Evolutionary conservation across 2,113 vertebrate species (phyloP).

Genomic region (Edolisoma coerulescens): DNA sequence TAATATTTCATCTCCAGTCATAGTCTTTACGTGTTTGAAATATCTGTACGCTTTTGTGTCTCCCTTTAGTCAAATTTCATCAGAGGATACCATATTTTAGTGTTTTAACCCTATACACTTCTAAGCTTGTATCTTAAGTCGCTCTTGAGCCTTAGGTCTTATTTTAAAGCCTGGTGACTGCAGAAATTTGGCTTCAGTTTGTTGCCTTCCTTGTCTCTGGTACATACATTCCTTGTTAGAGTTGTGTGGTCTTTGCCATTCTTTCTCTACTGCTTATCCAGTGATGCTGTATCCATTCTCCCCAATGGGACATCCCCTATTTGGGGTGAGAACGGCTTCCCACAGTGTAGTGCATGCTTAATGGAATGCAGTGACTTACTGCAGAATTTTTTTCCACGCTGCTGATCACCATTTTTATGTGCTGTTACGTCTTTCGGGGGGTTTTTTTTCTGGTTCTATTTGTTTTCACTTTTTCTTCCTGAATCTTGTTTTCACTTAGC

Average conservation of each 20-base stretch:
- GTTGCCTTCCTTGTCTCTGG: background rate
- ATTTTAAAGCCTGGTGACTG: background rate
- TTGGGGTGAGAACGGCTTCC: background rate
- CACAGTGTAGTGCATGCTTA: fast-evolving
- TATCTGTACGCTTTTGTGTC: background rate
- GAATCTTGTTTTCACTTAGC: background rate
- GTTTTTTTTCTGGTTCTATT: background rate
- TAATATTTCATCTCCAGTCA: background rate
- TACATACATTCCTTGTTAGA: fast-evolving
- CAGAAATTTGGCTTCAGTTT: background rate
- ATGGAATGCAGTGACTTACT: background rate
- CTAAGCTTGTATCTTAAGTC: background rate
- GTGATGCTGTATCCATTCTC: background rate
- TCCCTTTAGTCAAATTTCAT: background rate
- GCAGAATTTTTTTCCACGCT: background rate
- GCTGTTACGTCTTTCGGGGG: background rate
- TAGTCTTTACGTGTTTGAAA: background rate
- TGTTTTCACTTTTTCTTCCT: background rate
- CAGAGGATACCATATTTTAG: background rate
- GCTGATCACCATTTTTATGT: background rate
- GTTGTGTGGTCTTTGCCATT: background rate
- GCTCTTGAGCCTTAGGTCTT: background rate
- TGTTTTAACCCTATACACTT: background rate
- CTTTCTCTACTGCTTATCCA: background rate
- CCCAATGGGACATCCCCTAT: fast-evolving